Base-by-base conservation (phyloP, 1,140 invertebrate species). In the Drosophila paulistorum region DNA sequence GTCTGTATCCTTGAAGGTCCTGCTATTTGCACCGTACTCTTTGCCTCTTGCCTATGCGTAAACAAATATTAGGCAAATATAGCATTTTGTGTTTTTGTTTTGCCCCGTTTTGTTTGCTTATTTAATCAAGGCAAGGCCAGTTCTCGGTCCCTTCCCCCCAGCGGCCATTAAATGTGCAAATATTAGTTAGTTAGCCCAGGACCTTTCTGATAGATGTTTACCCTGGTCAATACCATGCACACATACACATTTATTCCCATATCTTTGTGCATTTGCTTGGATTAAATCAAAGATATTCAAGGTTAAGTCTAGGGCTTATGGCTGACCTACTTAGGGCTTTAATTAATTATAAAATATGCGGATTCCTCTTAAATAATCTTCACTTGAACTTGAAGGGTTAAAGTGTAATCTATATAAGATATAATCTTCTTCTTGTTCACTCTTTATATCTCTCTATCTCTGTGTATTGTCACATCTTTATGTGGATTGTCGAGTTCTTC, bases 141-240 rank as follows among this genome's bases (percentile, higher is more conserved):
- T 51, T 51, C 45, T 9, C 14, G 14, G 45, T 2, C 9, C 20
- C 17, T 20, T 23, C 17, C 45, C 45, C 61, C 75, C 30, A 70
- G 48, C 51, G 67, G 76, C 71, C 79, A 81, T 87, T 86, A 74
- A 79, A 73, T 73, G 82, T 73, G 66, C 70, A 82, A 86, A 87
- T 82, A 86, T 86, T 85, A 66, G 59, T 45, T 67, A 51, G 55
- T 51, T 51, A 51, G 45, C 17, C 41, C 9, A 45, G 41, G 37
- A 45, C 39, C 60, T 45, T 14, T 41, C 14, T 39, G 7, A 39
- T n/a, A 13, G 33, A 65, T 62, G 74, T 68, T 74, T 71, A 64
- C 17, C 26, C 35, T 58, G 9, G 65, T 41, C 68, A 76, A 80
- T 51, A 51, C 59, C 35, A 33, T 14, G 11, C 41, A 63, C 7